Percentiles rank a stretch among this genome's conserved stretches.
Evolutionary conservation across 2,113 vertebrate genomes (phyloP).

Genomic region (Pogona vitticeps): DNA sequence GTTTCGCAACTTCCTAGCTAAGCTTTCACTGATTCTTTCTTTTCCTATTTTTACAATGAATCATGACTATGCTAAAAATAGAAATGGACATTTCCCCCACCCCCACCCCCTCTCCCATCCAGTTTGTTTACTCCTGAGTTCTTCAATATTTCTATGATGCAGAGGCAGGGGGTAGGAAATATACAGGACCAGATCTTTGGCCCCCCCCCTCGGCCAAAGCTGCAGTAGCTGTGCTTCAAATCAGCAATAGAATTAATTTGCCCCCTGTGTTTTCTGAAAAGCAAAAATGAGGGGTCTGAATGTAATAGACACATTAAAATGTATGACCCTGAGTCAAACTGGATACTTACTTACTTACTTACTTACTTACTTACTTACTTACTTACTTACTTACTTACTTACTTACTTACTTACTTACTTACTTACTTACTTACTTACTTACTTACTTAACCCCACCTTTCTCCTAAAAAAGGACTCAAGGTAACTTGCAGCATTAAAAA

Average conservation of each 20-base stretch:
- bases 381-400: no score
- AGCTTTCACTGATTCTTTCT: constrained; percentile 68
- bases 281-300: constrained; percentile 33
- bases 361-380: no score
- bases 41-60: constrained; percentile 77
- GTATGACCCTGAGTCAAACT: constrained; percentile 8
- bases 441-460: no score
- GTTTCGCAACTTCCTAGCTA: constrained; percentile 70
- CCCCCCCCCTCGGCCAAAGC: background rate
- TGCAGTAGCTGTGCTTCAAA: constrained; percentile 15
- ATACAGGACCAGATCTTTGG: constrained; percentile 55
- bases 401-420: no score
- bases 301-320: constrained; percentile 34
- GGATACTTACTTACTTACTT: no score
- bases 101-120: constrained; percentile 20
- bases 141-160: constrained; percentile 49
- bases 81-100: constrained; percentile 26
- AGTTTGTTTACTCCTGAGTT: constrained; percentile 58
- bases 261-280: background rate
- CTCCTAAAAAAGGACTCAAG: no score
- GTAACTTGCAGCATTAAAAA: no score
- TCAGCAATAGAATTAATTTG: constrained; percentile 34
- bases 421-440: no score
- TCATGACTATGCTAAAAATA: constrained; percentile 63
- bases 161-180: background rate